A percentile compares a stretch with the other conserved stretches of the same genome.
These are phyloP conservation scores for Ochotona curzoniae DNA, from an alignment of 2,113 vertebrate species.

Conservation along the genomic window DNA sequence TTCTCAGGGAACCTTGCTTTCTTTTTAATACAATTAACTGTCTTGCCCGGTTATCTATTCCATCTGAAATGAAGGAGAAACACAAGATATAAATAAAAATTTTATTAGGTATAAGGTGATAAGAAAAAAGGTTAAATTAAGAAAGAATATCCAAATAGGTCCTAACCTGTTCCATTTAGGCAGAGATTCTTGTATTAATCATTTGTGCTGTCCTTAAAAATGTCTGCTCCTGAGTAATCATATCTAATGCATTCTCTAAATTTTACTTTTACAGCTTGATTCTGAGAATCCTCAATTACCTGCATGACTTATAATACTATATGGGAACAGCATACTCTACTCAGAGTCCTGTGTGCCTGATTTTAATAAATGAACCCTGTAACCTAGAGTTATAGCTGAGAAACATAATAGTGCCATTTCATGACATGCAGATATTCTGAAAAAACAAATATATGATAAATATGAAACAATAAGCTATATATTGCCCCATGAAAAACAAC, in stretches of 20 bases:
- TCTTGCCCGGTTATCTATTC: conserved; percentile 27
- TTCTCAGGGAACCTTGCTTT: background rate
- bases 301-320: background rate
- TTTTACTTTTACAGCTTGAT: background rate
- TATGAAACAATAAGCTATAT: background rate
- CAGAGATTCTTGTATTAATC: background rate
- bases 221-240: background rate
- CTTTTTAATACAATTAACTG: conserved; percentile 25
- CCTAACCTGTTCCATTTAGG: background rate
- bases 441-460: background rate
- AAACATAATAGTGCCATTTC: background rate
- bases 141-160: background rate
- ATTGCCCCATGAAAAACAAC: background rate
- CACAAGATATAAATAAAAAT: conserved; percentile 58
- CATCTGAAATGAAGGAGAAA: conserved; percentile 57
- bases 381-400: background rate
- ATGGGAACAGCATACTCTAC: background rate
- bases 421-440: background rate
- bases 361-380: background rate
- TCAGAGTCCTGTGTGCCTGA: background rate
- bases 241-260: background rate
- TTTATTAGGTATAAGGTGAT: conserved; percentile 36
- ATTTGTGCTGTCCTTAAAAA: background rate
- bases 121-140: conserved; percentile 54
- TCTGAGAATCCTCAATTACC: background rate